Percentiles rank a stretch among this genome's conserved stretches.
phyloP scores from a whole-genome alignment of 2,113 vertebrate genomes.

The Pao palembangensis region DNA sequence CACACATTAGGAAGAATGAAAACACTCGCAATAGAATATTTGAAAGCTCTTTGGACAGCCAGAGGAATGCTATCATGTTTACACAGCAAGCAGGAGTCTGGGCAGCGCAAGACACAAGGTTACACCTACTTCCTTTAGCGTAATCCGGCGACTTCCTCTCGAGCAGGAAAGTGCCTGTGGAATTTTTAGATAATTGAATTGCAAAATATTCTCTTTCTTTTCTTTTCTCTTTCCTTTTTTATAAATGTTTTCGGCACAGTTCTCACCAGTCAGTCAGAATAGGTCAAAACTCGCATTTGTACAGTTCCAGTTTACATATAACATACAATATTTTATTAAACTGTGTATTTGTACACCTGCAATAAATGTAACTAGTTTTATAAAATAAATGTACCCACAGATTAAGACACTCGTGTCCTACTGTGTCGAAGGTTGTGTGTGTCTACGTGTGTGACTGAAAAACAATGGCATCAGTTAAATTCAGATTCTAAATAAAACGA shows the following conservation, averaged over 20 bases:
- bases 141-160: constrained; percentile 56
- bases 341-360: constrained; percentile 46
- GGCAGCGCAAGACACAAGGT: constrained; percentile 30
- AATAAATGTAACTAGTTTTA: constrained; percentile 73
- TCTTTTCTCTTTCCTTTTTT: constrained; percentile 16
- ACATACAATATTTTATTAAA: constrained; percentile 55
- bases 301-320: constrained; percentile 58
- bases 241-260: constrained; percentile 33
- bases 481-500: too few species aligned
- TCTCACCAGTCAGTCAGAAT: constrained; percentile 5
- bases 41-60: constrained; percentile 43
- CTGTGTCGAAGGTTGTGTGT: constrained; percentile 15
- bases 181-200: constrained; percentile 60
- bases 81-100: constrained; percentile 51
- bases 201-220: constrained; percentile 52
- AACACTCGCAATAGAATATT: constrained; percentile 19
- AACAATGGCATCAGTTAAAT: constrained; percentile 40
- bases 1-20: constrained; percentile 17
- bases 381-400: constrained; percentile 67
- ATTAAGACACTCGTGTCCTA: constrained; percentile 3
- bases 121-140: constrained; percentile 59
- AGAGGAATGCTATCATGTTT: constrained; percentile 66
- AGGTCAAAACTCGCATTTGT: constrained; percentile 51
- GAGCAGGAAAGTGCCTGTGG: constrained; percentile 67
- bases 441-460: constrained; percentile 31